Base-by-base conservation (phyloP, 2,113 vertebrate species). In the Salminus brasiliensis region DNA sequence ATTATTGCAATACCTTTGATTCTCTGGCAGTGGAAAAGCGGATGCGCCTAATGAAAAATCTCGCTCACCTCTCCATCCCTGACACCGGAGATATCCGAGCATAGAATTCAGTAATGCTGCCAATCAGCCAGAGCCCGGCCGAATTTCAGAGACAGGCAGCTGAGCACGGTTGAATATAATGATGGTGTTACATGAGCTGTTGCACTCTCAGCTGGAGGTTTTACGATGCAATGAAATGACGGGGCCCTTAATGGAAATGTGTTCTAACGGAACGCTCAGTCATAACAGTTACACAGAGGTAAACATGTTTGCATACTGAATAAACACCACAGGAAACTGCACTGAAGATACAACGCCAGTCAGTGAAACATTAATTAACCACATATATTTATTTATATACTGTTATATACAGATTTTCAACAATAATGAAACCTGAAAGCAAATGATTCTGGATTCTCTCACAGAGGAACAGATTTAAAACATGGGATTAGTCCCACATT, bases 401-500 rank as follows among this genome's bases (percentile, higher is more conserved):
- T 53, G 82, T 83, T 91, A 89, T 91, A 92, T 92, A 83, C 88
- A 90, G 86, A 89, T 90, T 87, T 94, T 84, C 85, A 88, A 93
- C 91, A 93, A 85, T 86, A 72, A 78, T 80, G 53, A 79, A 84
- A 87, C 84, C 79, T 36, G 87, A 81, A 25, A 15, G 47, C 47
- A 84, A 84, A 34, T n/a, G n/a, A n/a, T n/a, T n/a, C n/a, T n/a
- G 63, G 66, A 84, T 89, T 92, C 92, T 94, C 90, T 95, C 92
- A 93, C 83, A 21, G 91, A 91, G 90, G 87, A 93, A 92, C 27
- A 1, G 81, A 85, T 62, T 80, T 77, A 85, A 90, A 92, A 88
- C 86, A 81, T 65, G 81, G 84, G 81, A 52, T 65, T 30, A 11
- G 30, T 15, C 90, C 90, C 88, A 84, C 81, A 87, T 88, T 88